Percentiles rank a stretch among this genome's conserved stretches.
Conservation (phyloP, 2,888 invertebrate species). For the Thera obeliscata region DNA sequence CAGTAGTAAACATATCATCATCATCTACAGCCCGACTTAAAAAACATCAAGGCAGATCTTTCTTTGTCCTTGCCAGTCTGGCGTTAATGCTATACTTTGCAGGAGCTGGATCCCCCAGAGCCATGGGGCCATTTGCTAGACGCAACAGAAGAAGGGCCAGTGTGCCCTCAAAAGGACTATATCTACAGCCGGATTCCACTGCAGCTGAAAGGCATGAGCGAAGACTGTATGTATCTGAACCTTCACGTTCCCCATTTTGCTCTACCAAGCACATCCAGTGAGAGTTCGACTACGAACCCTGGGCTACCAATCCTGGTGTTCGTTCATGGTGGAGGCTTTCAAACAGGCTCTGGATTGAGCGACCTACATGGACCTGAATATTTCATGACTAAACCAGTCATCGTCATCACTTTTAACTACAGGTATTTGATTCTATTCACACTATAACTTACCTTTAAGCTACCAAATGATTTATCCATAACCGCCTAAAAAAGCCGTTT, state of each 20-base stretch:
- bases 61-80: too few species aligned
- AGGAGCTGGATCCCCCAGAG: slow-evolving; percentile 48
- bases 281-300: background rate
- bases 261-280: slow-evolving; percentile 4
- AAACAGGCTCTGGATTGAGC: background rate
- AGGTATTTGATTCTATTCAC: background rate
- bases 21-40: too few species aligned
- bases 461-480: too few species aligned
- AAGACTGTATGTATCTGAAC: slow-evolving; percentile 55
- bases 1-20: too few species aligned
- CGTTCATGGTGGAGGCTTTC: slow-evolving; percentile 33
- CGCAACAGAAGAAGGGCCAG: slow-evolving; percentile 80
- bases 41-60: too few species aligned
- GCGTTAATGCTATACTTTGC: slow-evolving; percentile 2
- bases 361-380: slow-evolving; percentile 43
- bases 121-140: slow-evolving; percentile 67
- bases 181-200: slow-evolving; percentile 44
- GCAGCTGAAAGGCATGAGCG: slow-evolving; percentile 43
- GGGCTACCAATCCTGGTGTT: slow-evolving; percentile 36
- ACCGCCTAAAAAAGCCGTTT: too few species aligned
- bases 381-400: slow-evolving; percentile 14
- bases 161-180: slow-evolving; percentile 81
- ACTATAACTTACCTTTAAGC: too few species aligned
- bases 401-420: background rate
- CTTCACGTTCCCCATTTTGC: slow-evolving; percentile 28